Percentiles rank a stretch among this genome's conserved stretches.
Evolutionary conservation across 2,113 vertebrate genomes (phyloP).

Genomic region (Nipponia nippon): DNA sequence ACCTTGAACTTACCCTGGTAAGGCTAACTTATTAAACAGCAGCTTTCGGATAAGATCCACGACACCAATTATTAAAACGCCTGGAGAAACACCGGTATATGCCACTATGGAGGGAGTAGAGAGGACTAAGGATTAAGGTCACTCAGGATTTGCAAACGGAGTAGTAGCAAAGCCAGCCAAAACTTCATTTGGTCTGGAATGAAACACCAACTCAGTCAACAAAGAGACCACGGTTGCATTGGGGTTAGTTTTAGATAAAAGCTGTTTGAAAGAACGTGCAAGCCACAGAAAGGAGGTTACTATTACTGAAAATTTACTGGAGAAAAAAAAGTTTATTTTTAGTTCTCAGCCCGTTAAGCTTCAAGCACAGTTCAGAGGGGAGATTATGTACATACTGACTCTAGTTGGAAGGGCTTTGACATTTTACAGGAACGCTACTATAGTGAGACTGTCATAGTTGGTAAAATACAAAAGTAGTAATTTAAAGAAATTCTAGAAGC

Average conservation of each 20-base stretch:
- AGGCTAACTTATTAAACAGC: not conserved
- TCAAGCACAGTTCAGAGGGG: not conserved
- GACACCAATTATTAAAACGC: not conserved
- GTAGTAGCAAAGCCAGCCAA: not conserved
- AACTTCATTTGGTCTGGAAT: not conserved
- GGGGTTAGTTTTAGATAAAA: not conserved
- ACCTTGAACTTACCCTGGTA: not conserved
- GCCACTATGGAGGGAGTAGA: not conserved
- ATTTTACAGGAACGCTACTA: slow-evolving; percentile 21
- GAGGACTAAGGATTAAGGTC: not conserved
- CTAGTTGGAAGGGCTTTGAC: not conserved
- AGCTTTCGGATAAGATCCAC: not conserved
- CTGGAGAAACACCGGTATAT: not conserved
- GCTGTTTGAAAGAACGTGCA: not conserved
- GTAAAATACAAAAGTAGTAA: slow-evolving; percentile 32
- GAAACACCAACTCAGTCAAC: not conserved
- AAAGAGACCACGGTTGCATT: not conserved
- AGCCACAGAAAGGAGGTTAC: not conserved
- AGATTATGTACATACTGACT: slow-evolving; percentile 20
- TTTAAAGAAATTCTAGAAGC: not conserved
- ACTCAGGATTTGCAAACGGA: not conserved
- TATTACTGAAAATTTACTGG: not conserved
- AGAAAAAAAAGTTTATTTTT: slow-evolving; percentile 15
- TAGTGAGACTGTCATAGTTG: slow-evolving; percentile 2
- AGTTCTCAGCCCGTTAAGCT: not conserved